A percentile compares a stretch with the other conserved stretches of the same genome.
Evolutionary conservation across 2,888 invertebrate species (phyloP).

Genomic region (Epinotia nisella): DNA sequence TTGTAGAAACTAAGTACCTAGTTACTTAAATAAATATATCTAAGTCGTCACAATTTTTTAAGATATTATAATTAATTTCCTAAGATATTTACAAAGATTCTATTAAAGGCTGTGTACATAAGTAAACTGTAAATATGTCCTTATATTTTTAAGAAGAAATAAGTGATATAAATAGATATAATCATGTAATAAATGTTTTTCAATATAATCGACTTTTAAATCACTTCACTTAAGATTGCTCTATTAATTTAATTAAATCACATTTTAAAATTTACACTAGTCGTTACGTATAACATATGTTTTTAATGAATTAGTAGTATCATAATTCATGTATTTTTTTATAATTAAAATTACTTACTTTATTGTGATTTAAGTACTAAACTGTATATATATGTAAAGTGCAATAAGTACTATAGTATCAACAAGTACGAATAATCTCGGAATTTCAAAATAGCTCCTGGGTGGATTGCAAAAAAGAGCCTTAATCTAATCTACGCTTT

Average conservation of each 20-base stretch:
- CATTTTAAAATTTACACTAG: too few relatives aligned
- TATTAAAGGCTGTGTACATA: conserved; percentile 76
- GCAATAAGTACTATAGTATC: too few relatives aligned
- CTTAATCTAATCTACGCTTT: too few relatives aligned
- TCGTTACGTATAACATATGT: too few relatives aligned
- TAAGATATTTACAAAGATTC: conserved; percentile 67
- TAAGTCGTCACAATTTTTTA: conserved; percentile 70
- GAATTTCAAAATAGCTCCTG: too few relatives aligned
- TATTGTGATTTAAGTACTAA: too few relatives aligned
- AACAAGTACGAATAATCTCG: too few relatives aligned
- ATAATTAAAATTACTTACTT: too few relatives aligned
- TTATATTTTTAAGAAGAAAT: conserved; percentile 45
- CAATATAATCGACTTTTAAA: conserved; percentile 1
- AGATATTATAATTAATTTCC: conserved; percentile 51
- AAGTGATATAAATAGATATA: neutral
- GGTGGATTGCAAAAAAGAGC: too few relatives aligned
- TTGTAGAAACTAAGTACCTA: conserved; percentile 52
- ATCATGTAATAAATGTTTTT: conserved; percentile 23
- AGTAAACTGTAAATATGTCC: conserved; percentile 68
- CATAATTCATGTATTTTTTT: too few relatives aligned
- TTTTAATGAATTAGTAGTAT: too few relatives aligned
- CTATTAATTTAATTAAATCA: neutral
- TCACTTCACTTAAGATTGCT: neutral
- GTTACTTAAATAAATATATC: conserved; percentile 40
- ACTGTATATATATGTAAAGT: too few relatives aligned